Conservation (phyloP, 1,140 invertebrate species). For the Adelges cooleyi region DNA sequence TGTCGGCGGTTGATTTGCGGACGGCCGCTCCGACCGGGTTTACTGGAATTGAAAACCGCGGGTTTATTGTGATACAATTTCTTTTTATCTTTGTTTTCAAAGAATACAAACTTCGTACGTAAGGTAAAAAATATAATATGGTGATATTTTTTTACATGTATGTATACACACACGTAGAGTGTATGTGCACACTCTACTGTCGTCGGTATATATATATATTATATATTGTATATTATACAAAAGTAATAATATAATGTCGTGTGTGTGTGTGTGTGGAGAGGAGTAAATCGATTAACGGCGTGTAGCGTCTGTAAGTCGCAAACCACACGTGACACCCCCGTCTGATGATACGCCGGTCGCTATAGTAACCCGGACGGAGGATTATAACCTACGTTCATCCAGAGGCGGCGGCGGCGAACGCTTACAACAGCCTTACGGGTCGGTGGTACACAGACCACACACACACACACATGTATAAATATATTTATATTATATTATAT, state of each 20-base stretch:
- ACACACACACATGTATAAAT: background rate
- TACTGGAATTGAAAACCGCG: too few relatives aligned
- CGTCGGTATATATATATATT: too few relatives aligned
- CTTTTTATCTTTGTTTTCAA: too few relatives aligned
- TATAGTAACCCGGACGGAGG: slow-evolving; percentile 15
- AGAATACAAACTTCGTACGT: too few relatives aligned
- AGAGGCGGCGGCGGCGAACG: background rate
- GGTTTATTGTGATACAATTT: too few relatives aligned
- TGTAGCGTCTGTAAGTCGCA: slow-evolving; percentile 26
- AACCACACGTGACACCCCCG: slow-evolving; percentile 29
- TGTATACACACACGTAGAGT: background rate
- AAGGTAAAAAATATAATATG: background rate
- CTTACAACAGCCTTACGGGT: background rate
- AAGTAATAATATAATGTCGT: too few relatives aligned
- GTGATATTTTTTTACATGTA: background rate
- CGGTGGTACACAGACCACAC: background rate
- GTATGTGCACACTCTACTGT: background rate
- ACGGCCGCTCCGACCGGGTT: too few relatives aligned
- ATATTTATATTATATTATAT: too few relatives aligned
- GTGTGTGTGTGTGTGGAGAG: background rate
- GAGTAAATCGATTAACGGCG: slow-evolving; percentile 27
- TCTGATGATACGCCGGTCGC: slow-evolving; percentile 26
- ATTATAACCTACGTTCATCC: slow-evolving; percentile 26
- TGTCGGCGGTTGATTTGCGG: too few relatives aligned
- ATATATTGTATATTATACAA: too few relatives aligned